These are phyloP conservation scores for Amaurobius ferox DNA, from an alignment of 2,888 invertebrate species.

Conservation along the genomic window DNA sequence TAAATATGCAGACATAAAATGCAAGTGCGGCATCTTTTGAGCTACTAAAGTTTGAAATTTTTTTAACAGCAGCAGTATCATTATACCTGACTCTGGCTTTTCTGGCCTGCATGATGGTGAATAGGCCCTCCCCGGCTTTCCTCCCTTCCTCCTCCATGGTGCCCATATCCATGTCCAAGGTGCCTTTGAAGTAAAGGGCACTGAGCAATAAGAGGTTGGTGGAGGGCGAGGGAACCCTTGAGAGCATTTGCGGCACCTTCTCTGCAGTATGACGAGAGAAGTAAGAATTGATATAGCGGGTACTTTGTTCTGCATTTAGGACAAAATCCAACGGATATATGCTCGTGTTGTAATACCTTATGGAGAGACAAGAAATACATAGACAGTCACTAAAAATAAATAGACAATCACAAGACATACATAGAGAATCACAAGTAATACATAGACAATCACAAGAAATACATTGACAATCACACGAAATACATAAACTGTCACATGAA, in stretches of 20 bases:
- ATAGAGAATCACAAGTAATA: too few species aligned
- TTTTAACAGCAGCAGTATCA: too few species aligned
- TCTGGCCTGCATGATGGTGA: constrained; percentile 67
- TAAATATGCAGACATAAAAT: too few species aligned
- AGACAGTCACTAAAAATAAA: too few species aligned
- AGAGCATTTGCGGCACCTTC: constrained; percentile 60
- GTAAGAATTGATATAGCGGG: constrained; percentile 74
- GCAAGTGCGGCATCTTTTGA: too few species aligned
- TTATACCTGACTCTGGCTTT: constrained; percentile 71
- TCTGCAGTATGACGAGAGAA: constrained; percentile 72
- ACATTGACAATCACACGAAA: not conserved
- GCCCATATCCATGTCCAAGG: constrained; percentile 68
- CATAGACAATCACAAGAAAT: not conserved
- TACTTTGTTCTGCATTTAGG: constrained; percentile 74
- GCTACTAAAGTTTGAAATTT: too few species aligned
- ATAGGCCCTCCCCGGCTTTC: constrained; percentile 23
- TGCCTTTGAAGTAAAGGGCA: constrained; percentile 72
- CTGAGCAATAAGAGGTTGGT: constrained; percentile 74
- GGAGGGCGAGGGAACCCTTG: constrained; percentile 67
- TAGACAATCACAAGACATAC: too few species aligned
- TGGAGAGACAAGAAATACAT: not conserved
- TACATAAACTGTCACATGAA: too few species aligned
- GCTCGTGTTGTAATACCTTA: constrained; percentile 74
- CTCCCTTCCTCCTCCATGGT: constrained; percentile 34
- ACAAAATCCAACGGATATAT: constrained; percentile 74